phyloP scores from a whole-genome alignment of 2,797 vertebrate genomes.

The Gephyroberyx darwinii region DNA sequence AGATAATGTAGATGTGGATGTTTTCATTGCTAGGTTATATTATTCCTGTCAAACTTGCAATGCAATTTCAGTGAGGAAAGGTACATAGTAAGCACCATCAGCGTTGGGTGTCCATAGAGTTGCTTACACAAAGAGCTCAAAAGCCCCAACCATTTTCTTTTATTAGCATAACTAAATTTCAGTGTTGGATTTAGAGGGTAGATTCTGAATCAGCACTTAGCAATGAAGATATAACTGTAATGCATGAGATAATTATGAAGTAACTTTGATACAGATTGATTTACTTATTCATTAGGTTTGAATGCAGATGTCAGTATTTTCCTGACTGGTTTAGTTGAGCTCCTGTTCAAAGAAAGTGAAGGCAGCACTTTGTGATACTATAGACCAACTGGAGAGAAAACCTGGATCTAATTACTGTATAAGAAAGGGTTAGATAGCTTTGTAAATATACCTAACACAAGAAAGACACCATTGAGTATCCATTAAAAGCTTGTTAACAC shows the following conservation, averaged over 20 bases:
- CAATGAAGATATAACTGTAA: too few species aligned
- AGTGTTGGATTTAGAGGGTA: too few species aligned
- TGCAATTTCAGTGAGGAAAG: too few species aligned
- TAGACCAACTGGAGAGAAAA: neutral
- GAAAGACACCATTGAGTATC: neutral
- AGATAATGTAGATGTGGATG: too few species aligned
- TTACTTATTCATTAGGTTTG: neutral
- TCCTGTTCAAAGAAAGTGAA: neutral
- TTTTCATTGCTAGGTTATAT: too few species aligned
- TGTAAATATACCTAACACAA: constrained; percentile 8
- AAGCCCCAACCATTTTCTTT: too few species aligned
- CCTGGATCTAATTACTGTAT: neutral
- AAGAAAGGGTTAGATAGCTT: neutral
- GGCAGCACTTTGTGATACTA: constrained; percentile 19
- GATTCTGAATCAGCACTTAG: constrained; percentile 8
- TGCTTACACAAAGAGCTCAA: too few species aligned
- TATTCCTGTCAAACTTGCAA: too few species aligned
- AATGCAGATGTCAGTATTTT: neutral
- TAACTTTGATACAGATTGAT: neutral
- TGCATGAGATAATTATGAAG: constrained; percentile 4
- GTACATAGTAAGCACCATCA: too few species aligned
- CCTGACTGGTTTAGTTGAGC: neutral
- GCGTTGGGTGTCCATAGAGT: too few species aligned
- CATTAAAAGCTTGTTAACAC: constrained; percentile 3
- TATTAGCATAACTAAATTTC: too few species aligned